Percentiles rank a stretch among this genome's conserved stretches.
phyloP scores from a whole-genome alignment of 2,888 invertebrate genomes.

The Stenurella melanura region DNA sequence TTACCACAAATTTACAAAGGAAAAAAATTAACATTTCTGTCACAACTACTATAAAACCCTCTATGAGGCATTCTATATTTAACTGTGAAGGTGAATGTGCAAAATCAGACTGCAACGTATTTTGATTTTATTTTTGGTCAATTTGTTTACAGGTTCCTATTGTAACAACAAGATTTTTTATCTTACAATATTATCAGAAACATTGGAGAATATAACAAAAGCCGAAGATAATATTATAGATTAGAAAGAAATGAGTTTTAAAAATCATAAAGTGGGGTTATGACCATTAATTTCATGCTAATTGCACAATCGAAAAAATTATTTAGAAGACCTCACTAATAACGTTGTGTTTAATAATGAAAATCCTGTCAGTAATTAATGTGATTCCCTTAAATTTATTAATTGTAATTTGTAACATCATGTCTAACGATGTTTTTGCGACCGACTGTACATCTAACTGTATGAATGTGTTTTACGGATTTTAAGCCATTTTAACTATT shows the following conservation, averaged over 20 bases:
- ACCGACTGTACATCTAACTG: slow-evolving; percentile 43
- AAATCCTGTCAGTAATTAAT: slow-evolving; percentile 7
- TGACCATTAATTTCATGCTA: neutral
- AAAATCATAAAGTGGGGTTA: slow-evolving; percentile 35
- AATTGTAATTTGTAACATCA: slow-evolving; percentile 29
- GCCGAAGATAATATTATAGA: neutral
- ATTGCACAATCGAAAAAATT: neutral
- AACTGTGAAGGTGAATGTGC: slow-evolving; percentile 49
- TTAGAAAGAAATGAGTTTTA: neutral
- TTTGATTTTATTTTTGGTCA: slow-evolving; percentile 47
- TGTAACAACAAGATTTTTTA: neutral
- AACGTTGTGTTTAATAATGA: neutral
- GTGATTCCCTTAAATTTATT: slow-evolving; percentile 24
- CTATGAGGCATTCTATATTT: slow-evolving; percentile 45
- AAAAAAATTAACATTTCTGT: slow-evolving; percentile 31
- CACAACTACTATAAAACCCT: slow-evolving; percentile 27
- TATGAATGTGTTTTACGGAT: slow-evolving; percentile 18
- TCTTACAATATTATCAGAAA: neutral
- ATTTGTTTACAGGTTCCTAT: slow-evolving; percentile 40
- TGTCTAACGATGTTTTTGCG: slow-evolving; percentile 38
- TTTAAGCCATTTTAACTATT: slow-evolving; percentile 30
- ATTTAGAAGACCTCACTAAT: neutral
- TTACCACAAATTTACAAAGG: slow-evolving; percentile 41
- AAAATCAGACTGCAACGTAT: slow-evolving; percentile 39
- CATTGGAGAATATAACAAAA: neutral